Base-by-base conservation (phyloP, 2,113 vertebrate species). In the Notarius quadriscutis region DNA sequence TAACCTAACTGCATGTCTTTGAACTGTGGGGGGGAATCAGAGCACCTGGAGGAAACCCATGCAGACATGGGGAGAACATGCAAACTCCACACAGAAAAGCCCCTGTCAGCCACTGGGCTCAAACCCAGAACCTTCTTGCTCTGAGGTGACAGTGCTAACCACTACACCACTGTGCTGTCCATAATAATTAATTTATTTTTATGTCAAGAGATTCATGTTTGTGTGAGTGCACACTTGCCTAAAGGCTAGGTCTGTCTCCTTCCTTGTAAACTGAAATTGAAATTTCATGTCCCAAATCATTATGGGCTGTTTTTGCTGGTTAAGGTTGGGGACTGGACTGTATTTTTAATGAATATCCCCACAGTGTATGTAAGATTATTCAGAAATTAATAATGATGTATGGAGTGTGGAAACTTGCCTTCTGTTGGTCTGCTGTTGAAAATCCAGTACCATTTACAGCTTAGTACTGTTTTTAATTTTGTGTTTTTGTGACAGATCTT, bases 401-500 rank as follows among this genome's bases (percentile, higher is more conserved):
- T 5, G n/a, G n/a, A 67, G 11, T 69, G 65, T 69, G 25, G 6
- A 60, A 60, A 58, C 57, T 17, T 17, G 15, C 15, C 30, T 85
- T 25, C 30, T 27, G 34, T 48, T 60, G 18, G 25, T 75, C 18
- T 74, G 30, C 34, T 60, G 25, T 6, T 60, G 6, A 10, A 62
- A 57, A 77, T 8, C 3, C 14, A 57, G 18, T 74, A 25, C 30
- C 1, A 50, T 75, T 74, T 84, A 85, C 9, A 78, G 15, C n/a
- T 50, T 8, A 1, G 22, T 78, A 53, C 55, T 50, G 71, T 71
- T 83, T 22, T 87, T 79, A 22, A 4, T 78, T 41, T 11, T 84
- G 62, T 81, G 9, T 74, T 15, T 87, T 9, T 90, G 0, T 79
- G 5, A 85, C 89, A 99, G 98, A 99, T 99, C 96, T 99, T 99